Conservation (phyloP, 2,797 vertebrate genomes). For the Lutjanus campechanus region DNA sequence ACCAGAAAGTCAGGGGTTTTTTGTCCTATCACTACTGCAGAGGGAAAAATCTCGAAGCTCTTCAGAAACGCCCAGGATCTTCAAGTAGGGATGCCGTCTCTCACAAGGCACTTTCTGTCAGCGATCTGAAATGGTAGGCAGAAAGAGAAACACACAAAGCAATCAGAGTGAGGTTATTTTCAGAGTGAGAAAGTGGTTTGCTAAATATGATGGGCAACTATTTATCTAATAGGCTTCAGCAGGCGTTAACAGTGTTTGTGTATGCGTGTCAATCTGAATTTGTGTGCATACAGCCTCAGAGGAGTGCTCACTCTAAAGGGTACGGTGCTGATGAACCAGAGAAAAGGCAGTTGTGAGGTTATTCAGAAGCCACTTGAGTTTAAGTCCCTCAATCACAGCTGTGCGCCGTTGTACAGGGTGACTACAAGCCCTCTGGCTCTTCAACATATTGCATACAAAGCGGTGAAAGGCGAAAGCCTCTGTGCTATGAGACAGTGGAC, state of each 20-base stretch:
- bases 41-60: conserved; percentile 64
- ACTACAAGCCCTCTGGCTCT: conserved; percentile 61
- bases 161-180: conserved; percentile 46
- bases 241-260: conserved; percentile 32
- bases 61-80: conserved; percentile 68
- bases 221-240: conserved; percentile 34
- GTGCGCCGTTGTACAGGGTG: conserved; percentile 34
- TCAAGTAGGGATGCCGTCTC: conserved; percentile 74
- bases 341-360: conserved; percentile 59
- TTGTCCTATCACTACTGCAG: conserved; percentile 76
- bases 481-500: conserved; percentile 71
- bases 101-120: conserved; percentile 85
- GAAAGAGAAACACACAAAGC: conserved; percentile 19
- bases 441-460: conserved; percentile 61
- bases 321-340: conserved; percentile 37
- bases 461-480: conserved; percentile 52
- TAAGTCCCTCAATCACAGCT: conserved; percentile 45
- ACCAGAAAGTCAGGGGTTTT: conserved; percentile 75
- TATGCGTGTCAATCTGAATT: conserved; percentile 43
- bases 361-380: conserved; percentile 58
- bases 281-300: conserved; percentile 33
- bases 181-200: conserved; percentile 32
- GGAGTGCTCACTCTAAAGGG: conserved; percentile 22
- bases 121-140: conserved; percentile 67
- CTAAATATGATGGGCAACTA: conserved; percentile 29